These are phyloP conservation scores for Pherbina coryleti DNA, from an alignment of 2,888 invertebrate species.

Conservation along the genomic window DNA sequence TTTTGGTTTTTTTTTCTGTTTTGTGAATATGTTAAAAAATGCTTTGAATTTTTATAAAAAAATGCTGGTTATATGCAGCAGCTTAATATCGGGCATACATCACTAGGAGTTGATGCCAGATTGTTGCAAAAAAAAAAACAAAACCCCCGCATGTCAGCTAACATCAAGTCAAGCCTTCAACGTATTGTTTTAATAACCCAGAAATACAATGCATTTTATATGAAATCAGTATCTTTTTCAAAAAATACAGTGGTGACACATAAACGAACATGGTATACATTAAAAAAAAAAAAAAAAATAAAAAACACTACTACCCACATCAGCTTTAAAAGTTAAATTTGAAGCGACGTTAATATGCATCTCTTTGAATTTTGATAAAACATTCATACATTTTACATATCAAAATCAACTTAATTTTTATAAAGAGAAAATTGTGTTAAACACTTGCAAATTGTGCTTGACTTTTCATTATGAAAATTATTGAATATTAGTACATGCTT, in stretches of 20 bases:
- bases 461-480: too few species aligned
- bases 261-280: neutral
- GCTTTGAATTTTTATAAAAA: neutral
- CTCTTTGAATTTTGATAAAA: too few species aligned
- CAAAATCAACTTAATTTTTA: too few species aligned
- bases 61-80: neutral
- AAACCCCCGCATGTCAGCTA: neutral
- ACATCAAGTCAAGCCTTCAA: neutral
- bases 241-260: neutral
- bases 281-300: too few species aligned
- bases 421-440: too few species aligned
- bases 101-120: neutral
- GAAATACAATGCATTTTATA: neutral
- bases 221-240: neutral
- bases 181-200: neutral
- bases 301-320: too few species aligned
- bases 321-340: too few species aligned
- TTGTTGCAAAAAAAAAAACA: neutral
- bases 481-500: too few species aligned
- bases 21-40: neutral
- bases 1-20: too few species aligned
- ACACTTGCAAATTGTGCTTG: too few species aligned
- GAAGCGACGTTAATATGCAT: too few species aligned
- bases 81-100: constrained; percentile 1
- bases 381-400: too few species aligned